phyloP scores from a whole-genome alignment of 2,113 vertebrate genomes.

The Urocynchramus pylzowi region DNA sequence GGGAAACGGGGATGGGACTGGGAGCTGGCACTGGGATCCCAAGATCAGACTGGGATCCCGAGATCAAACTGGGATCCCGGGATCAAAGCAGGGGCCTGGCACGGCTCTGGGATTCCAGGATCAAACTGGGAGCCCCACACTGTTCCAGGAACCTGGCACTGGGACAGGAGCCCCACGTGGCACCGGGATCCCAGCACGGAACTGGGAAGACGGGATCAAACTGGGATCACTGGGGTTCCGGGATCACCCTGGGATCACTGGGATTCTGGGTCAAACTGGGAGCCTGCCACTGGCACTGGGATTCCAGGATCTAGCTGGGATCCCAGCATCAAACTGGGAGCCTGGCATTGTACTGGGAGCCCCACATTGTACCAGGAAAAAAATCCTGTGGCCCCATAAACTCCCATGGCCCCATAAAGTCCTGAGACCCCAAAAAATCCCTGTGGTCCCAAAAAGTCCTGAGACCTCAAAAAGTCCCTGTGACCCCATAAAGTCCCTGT shows the following conservation, averaged over 20 bases:
- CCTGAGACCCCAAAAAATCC: too few relatives aligned
- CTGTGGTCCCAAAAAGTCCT: too few relatives aligned
- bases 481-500: neutral
- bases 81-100: neutral
- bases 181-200: neutral
- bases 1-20: neutral
- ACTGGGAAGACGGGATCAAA: neutral
- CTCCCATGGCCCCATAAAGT: too few relatives aligned
- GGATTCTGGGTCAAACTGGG: too few relatives aligned
- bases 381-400: neutral
- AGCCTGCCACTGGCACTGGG: neutral
- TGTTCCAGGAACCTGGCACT: neutral
- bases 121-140: too few relatives aligned
- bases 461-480: too few relatives aligned
- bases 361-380: neutral
- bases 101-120: too few relatives aligned
- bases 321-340: neutral
- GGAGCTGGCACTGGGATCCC: too few relatives aligned
- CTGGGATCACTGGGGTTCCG: neutral
- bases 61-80: neutral
- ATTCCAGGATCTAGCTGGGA: neutral
- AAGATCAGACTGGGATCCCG: accelerated
- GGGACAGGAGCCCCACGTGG: neutral
- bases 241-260: too few relatives aligned
- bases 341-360: neutral